A percentile compares a stretch with the other conserved stretches of the same genome.
Conservation (phyloP, 2,113 vertebrate species). For the Barnardius zonarius region DNA sequence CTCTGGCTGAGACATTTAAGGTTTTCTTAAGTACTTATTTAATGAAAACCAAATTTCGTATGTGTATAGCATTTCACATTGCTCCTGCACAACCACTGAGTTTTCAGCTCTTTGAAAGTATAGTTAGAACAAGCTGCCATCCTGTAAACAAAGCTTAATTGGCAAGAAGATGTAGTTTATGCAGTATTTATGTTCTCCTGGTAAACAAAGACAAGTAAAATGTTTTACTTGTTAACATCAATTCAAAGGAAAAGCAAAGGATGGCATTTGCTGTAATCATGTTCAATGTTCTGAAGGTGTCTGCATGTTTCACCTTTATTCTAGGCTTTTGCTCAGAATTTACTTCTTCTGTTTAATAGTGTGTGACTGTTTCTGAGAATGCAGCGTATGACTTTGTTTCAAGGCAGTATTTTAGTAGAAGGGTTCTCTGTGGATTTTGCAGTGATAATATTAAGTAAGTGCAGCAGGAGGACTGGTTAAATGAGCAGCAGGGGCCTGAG, state of each 20-base stretch:
- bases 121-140: slow-evolving; percentile 28
- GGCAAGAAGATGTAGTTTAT: slow-evolving; percentile 34
- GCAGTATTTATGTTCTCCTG: slow-evolving; percentile 56
- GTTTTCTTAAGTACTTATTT: neutral
- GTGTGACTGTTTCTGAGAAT: neutral
- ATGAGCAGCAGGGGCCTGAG: neutral
- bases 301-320: neutral
- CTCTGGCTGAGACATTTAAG: neutral
- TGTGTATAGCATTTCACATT: neutral
- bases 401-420: neutral
- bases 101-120: slow-evolving; percentile 14
- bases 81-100: neutral
- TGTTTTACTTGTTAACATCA: slow-evolving; percentile 33
- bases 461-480: neutral
- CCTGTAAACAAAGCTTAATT: slow-evolving; percentile 24
- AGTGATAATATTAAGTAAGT: neutral
- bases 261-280: slow-evolving; percentile 29
- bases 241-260: neutral
- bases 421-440: neutral
- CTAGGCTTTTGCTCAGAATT: slow-evolving; percentile 18
- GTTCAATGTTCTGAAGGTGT: neutral
- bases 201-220: slow-evolving; percentile 55
- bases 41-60: neutral
- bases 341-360: neutral
- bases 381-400: neutral